These are phyloP conservation scores for Callopanchax toddi DNA, from an alignment of 2,113 vertebrate genomes.

Conservation along the genomic window DNA sequence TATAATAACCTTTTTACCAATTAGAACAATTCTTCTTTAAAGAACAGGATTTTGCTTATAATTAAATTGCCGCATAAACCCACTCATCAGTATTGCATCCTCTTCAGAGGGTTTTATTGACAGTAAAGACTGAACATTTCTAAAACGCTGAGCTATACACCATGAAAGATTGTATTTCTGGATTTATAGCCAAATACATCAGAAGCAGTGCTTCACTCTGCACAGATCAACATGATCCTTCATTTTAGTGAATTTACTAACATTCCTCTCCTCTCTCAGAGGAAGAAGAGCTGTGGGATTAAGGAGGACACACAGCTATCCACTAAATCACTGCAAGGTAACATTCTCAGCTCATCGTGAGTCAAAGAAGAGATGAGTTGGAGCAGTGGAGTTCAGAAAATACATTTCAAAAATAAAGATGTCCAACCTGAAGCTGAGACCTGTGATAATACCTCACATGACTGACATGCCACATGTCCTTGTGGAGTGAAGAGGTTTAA, in stretches of 20 bases:
- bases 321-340: too few species aligned
- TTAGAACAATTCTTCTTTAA: too few species aligned
- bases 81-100: too few species aligned
- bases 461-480: too few species aligned
- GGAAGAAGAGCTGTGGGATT: constrained; percentile 14
- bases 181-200: constrained; percentile 20
- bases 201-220: background rate
- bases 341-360: constrained; percentile 5
- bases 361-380: background rate
- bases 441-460: too few species aligned
- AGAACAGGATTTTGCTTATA: too few species aligned
- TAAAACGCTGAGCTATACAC: background rate
- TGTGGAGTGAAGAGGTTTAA: too few species aligned
- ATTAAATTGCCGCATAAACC: too few species aligned
- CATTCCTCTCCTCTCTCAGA: constrained; percentile 12
- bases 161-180: constrained; percentile 15
- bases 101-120: background rate
- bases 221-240: background rate
- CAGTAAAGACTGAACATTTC: constrained; percentile 1
- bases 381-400: too few species aligned
- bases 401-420: background rate
- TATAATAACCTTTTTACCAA: too few species aligned
- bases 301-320: constrained; percentile 12
- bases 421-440: background rate
- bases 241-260: background rate